Evolutionary conservation across 2,113 vertebrate genomes (phyloP).

Genomic region (Uria lomvia): DNA sequence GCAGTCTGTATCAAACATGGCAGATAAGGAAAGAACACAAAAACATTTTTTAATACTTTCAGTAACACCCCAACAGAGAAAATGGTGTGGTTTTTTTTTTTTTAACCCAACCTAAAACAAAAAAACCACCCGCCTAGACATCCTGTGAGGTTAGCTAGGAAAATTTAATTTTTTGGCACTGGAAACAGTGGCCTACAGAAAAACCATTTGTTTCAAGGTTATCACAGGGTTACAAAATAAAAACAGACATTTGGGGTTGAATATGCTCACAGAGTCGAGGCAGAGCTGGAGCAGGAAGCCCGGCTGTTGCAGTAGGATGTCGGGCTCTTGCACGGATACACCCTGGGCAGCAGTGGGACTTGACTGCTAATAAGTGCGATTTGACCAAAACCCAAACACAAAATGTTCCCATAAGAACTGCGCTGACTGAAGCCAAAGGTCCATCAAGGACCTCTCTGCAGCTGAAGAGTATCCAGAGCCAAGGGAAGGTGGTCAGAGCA

Average conservation of each 20-base stretch:
- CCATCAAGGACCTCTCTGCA: neutral
- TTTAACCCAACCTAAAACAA: neutral
- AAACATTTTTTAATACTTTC: neutral
- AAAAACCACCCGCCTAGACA: neutral
- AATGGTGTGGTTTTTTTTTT: neutral
- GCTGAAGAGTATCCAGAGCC: neutral
- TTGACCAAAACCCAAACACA: neutral
- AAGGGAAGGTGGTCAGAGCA: neutral
- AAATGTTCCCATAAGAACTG: neutral
- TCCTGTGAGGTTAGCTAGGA: neutral
- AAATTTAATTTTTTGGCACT: neutral
- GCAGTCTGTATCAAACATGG: neutral
- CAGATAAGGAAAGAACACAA: neutral
- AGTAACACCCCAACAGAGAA: neutral
- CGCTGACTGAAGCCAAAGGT: neutral
- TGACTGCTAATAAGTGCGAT: neutral
- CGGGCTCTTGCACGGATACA: neutral
- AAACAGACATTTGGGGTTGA: neutral
- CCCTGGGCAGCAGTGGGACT: neutral
- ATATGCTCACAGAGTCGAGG: accelerated
- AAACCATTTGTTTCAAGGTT: neutral
- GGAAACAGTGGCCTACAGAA: neutral
- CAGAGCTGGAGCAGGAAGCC: neutral
- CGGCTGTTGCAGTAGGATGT: neutral
- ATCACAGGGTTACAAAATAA: neutral